phyloP scores from a whole-genome alignment of 2,797 vertebrate genomes.

The Sphaeramia orbicularis region DNA sequence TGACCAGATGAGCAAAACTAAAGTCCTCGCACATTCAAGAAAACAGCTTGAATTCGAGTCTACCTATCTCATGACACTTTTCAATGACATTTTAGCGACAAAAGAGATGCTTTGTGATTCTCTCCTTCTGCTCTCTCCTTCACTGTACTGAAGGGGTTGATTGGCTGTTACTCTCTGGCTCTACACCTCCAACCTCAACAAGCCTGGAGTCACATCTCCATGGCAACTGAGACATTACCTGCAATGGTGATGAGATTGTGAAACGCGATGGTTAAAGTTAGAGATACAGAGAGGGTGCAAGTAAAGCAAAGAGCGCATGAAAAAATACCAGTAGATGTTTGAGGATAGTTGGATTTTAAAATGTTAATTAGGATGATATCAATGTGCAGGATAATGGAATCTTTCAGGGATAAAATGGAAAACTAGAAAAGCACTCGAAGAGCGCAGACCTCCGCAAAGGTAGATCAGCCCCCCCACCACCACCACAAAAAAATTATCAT shows the following conservation, averaged over 20 bases:
- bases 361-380: background rate
- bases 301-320: background rate
- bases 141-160: slow-evolving; percentile 25
- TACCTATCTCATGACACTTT: slow-evolving; percentile 12
- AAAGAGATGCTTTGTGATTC: slow-evolving; percentile 2
- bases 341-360: slow-evolving; percentile 7
- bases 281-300: background rate
- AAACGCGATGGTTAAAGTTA: slow-evolving; percentile 23
- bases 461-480: too few relatives aligned
- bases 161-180: slow-evolving; percentile 32
- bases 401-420: background rate
- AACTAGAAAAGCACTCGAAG: too few relatives aligned
- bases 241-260: slow-evolving; percentile 19
- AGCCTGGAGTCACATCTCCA: slow-evolving; percentile 40
- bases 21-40: background rate
- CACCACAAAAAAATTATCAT: too few relatives aligned
- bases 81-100: slow-evolving; percentile 4
- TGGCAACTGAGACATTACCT: slow-evolving; percentile 53
- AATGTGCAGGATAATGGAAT: background rate
- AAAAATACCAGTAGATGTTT: background rate
- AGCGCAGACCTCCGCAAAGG: too few relatives aligned
- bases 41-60: background rate
- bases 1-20: too few relatives aligned
- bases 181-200: slow-evolving; percentile 31
- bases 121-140: background rate